Percentiles rank a stretch among this genome's conserved stretches.
Conservation (phyloP, 2,888 invertebrate species). For the Villa cingulata region DNA sequence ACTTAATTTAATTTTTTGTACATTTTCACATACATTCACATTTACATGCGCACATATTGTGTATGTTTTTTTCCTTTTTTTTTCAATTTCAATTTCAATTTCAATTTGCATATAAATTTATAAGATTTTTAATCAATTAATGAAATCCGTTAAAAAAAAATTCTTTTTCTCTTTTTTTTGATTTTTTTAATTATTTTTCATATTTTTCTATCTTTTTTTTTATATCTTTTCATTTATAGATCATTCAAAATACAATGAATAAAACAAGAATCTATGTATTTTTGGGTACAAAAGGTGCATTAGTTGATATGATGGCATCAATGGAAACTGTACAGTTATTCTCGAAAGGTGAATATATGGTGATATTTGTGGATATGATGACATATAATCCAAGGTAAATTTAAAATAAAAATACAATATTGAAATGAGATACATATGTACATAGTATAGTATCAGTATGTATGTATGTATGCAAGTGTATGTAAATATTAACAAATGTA, state of each 20-base stretch:
- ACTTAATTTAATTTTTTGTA: too few relatives aligned
- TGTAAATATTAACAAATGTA: too few relatives aligned
- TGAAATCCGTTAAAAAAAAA: background rate
- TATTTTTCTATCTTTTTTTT: background rate
- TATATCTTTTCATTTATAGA: conserved; percentile 20
- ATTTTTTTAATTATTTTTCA: conserved; percentile 1
- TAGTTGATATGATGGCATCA: conserved; percentile 81
- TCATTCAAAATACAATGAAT: conserved; percentile 64
- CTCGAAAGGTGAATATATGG: conserved; percentile 85
- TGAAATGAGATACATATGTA: too few relatives aligned
- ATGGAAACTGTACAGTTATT: conserved; percentile 83
- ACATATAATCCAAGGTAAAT: conserved; percentile 55
- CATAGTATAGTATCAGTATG: too few relatives aligned
- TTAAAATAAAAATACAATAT: too few relatives aligned
- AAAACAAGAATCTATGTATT: conserved; percentile 88
- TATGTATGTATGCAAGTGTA: too few relatives aligned
- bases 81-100: background rate
- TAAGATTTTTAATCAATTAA: background rate
- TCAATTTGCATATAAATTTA: background rate
- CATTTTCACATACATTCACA: background rate
- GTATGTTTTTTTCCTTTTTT: too few relatives aligned
- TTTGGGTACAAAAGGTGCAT: conserved; percentile 69
- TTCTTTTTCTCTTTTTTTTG: background rate
- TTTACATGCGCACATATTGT: background rate
- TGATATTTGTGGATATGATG: conserved; percentile 88